Base-by-base conservation (phyloP, 2,797 vertebrate species). In the Limosa lapponica region DNA sequence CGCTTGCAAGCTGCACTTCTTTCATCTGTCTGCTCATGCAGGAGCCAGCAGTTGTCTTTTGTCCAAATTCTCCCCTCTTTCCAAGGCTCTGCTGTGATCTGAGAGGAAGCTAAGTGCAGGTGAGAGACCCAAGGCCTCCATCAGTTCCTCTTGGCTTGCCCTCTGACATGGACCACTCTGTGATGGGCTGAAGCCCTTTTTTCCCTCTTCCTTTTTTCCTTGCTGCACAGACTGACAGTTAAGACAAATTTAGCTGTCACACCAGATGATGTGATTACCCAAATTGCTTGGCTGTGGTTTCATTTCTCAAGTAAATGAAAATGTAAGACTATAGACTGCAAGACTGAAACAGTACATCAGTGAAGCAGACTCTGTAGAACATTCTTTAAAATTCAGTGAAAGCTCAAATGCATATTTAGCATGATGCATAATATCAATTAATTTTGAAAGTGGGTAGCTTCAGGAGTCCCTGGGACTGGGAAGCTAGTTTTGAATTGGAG, bases 261-360 rank as follows among this genome's bases (percentile, higher is more conserved):
- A 70, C 1, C 0, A 61, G 67, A 67, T 72, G 54, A 71, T 85
- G 25, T 39, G 78, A 93, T 85, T 96, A 77, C 46, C 28, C n/a
- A 66, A 24, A 94, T 85, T 92, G 67, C 44, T 91, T 72, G 71
- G 28, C 87, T 87, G 57, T 54, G 37, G 64, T 81, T 87, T 94
- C 37, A 52, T 93, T 95, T 91, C 91, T 95, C 77, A 90, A 55
- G 41, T 41, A 87, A 92, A 91, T 89, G 74, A 82, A 96, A 95
- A 91, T 48, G 25, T 86, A 87, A 86, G 49, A n/a, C 71, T 74
- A 24, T 54, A 41, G 78, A 37, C 20, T 51, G 16, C 74, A 73
- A 79, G 46, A 66, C n/a, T 59, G 84, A 85, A 94, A 71, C 0
- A 5, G 36, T 59, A 46, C 39, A 41, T 66, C 49, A 62, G 34